Base-by-base conservation (phyloP, 1,140 invertebrate genomes). In the Varroa destructor region DNA sequence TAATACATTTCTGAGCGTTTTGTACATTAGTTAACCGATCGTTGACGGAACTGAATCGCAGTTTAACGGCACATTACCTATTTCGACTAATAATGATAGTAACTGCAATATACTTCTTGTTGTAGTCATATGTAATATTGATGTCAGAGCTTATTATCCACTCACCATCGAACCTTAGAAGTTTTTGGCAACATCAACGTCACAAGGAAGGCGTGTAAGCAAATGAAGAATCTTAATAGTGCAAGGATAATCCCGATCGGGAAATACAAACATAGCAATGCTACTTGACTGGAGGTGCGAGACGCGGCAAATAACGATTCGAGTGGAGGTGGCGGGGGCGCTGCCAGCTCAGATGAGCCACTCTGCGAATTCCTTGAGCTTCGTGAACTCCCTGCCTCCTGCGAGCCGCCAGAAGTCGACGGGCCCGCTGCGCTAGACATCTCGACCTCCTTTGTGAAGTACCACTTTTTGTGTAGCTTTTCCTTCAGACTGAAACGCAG, bases 101-200 rank as follows among this genome's bases (percentile, higher is more conserved):
- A 25, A 25, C 25, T 25, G 25, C 25, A 25, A 25, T 25, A 25
- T 25, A 25, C 25, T 25, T 25, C 25, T 25, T 25, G 25, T 25
- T 25, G 25, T 25, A 25, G 25, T 25, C 25, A 25, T 25, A 25
- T 25, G 25, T 25, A 25, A 25, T 25, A 25, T 25, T 25, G 25
- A 25, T 25, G 25, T 25, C 25, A 25, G 25, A 25, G 57, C 57
- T 58, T 12, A 5, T 36, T 58, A 6, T 40, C 14, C 12, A 40
- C 61, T 67, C 37, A 67, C 61, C 61, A 67, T 40, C 61, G 61
- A 67, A 67, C 40, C 61, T 43, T 46, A n/a, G 61, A 67, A 37
- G 61, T 67, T 37, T 67, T 67, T 67, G 61, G 61, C 61, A 67
- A 46, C 61, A 67, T 36, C 12, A 67, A 46, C 40, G 61, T 67